Percentiles rank a stretch among this genome's conserved stretches.
phyloP scores from a whole-genome alignment of 2,888 invertebrate species.

The Caenorhabditis imperialis region DNA sequence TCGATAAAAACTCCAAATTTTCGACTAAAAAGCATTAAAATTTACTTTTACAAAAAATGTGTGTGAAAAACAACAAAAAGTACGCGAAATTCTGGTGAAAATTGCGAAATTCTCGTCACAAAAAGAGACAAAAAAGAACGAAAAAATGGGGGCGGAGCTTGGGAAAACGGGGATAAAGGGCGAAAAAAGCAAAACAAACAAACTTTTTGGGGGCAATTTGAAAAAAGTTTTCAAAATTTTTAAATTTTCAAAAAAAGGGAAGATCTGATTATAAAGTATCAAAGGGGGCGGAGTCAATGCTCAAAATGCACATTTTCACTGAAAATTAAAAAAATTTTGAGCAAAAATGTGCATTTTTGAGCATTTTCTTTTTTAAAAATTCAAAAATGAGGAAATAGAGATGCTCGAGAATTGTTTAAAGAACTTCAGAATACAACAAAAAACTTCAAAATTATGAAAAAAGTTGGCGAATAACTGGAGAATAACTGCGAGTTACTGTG shows the following conservation, averaged over 20 bases:
- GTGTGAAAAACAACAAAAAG: not conserved
- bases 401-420: not conserved
- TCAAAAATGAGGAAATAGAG: not conserved
- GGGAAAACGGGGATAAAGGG: constrained; percentile 13
- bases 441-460: no score
- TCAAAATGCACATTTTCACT: not conserved
- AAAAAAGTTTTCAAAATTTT: constrained; percentile 1
- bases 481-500: constrained; percentile 51
- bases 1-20: constrained; percentile 2
- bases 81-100: not conserved
- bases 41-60: not conserved
- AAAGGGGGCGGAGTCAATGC: constrained; percentile 16
- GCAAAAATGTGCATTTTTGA: constrained; percentile 3
- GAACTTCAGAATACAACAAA: not conserved
- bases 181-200: not conserved
- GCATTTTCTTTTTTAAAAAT: constrained; percentile 5
- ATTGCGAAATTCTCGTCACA: not conserved
- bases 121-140: constrained; percentile 2
- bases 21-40: no score
- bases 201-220: not conserved
- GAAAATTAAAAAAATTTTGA: constrained; percentile 4
- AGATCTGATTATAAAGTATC: constrained; percentile 15
- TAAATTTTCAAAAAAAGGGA: not conserved
- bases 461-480: constrained; percentile 3
- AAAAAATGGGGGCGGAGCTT: not conserved